Evolutionary conservation across 2,113 vertebrate genomes (phyloP).

Genomic region (Oreochromis niloticus): DNA sequence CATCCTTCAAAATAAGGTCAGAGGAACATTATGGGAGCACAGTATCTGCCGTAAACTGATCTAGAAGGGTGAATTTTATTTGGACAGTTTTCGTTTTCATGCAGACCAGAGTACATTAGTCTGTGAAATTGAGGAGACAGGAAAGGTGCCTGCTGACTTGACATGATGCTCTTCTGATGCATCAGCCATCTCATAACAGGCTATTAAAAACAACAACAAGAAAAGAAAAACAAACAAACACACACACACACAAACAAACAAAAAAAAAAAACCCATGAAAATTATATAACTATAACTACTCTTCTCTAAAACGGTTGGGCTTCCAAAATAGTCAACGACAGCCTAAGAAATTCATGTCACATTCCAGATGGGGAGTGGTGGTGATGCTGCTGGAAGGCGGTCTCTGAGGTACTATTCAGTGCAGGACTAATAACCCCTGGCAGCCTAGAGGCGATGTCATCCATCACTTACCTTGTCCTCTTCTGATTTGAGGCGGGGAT

Average conservation of each 20-base stretch:
- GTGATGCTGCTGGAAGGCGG: slow-evolving; percentile 6
- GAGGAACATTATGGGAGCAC: not conserved
- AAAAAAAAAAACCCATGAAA: not conserved
- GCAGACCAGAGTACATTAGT: not conserved
- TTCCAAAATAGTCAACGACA: not conserved
- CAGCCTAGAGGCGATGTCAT: slow-evolving; percentile 28
- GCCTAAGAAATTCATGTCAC: slow-evolving; percentile 9
- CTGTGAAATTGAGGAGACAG: not conserved
- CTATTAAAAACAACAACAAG: not conserved
- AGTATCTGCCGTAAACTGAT: not conserved
- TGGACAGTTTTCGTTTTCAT: not conserved
- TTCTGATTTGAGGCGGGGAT: slow-evolving; percentile 26
- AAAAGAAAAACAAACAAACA: not conserved
- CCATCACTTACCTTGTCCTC: slow-evolving; percentile 59
- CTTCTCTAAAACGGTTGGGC: not conserved
- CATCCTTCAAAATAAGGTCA: not conserved
- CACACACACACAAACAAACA: not conserved
- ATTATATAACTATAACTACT: not conserved
- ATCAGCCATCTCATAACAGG: not conserved
- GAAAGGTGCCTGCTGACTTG: slow-evolving; percentile 5
- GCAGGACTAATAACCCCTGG: slow-evolving; percentile 38
- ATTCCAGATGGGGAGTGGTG: not conserved
- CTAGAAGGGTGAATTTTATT: not conserved
- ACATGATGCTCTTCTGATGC: not conserved
- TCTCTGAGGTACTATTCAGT: slow-evolving; percentile 33